A percentile compares a stretch with the other conserved stretches of the same genome.
These are phyloP conservation scores for Lates calcarifer DNA, from an alignment of 2,113 vertebrate genomes.

Conservation along the genomic window DNA sequence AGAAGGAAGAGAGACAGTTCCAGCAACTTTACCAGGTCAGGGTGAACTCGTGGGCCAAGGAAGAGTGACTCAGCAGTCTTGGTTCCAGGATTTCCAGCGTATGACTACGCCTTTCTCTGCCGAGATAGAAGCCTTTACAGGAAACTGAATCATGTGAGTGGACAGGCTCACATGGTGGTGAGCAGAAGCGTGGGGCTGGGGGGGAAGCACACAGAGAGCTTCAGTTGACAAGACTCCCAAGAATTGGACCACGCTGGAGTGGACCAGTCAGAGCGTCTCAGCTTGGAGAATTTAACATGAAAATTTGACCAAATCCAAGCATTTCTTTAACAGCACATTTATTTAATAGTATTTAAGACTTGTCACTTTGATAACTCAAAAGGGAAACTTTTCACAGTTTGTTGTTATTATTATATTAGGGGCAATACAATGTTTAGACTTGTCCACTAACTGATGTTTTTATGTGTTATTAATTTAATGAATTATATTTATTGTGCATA, in stretches of 20 bases:
- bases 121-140: slow-evolving; percentile 67
- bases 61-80: slow-evolving; percentile 81
- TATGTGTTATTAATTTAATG: slow-evolving; percentile 77
- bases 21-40: slow-evolving; percentile 62
- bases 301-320: slow-evolving; percentile 61
- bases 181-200: slow-evolving; percentile 46
- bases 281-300: slow-evolving; percentile 37
- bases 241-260: slow-evolving; percentile 38
- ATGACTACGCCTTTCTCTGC: slow-evolving; percentile 67
- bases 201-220: slow-evolving; percentile 25
- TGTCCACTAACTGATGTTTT: slow-evolving; percentile 56
- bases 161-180: slow-evolving; percentile 47
- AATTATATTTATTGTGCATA: slow-evolving; percentile 82
- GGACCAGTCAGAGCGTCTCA: slow-evolving; percentile 42
- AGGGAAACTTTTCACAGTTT: slow-evolving; percentile 69
- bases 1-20: slow-evolving; percentile 34
- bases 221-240: slow-evolving; percentile 29
- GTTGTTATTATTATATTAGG: slow-evolving; percentile 45
- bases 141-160: slow-evolving; percentile 78
- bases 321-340: slow-evolving; percentile 59
- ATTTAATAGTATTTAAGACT: slow-evolving; percentile 71
- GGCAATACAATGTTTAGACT: slow-evolving; percentile 61
- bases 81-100: slow-evolving; percentile 72
- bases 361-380: slow-evolving; percentile 71
- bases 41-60: slow-evolving; percentile 66